phyloP scores from a whole-genome alignment of 2,888 invertebrate species.

The Darwinula stevensoni region DNA sequence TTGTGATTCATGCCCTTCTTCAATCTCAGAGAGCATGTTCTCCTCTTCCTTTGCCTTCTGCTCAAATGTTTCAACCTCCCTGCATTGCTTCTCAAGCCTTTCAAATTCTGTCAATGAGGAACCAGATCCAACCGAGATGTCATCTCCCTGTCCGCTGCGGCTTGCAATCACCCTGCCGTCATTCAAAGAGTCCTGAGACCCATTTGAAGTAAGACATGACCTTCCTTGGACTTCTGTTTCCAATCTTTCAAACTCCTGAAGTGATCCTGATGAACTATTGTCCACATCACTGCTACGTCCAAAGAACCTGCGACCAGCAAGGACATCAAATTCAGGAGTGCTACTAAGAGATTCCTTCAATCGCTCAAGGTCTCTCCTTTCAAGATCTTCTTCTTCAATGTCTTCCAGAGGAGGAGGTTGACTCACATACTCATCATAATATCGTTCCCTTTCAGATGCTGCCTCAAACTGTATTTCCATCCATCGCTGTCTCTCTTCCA shows the following conservation, averaged over 20 bases:
- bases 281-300: constrained; percentile 58
- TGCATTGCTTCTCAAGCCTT: constrained; percentile 57
- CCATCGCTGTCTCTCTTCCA: background rate
- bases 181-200: background rate
- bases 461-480: too few species aligned
- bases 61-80: constrained; percentile 53
- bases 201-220: too few species aligned
- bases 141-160: background rate
- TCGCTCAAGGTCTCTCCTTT: constrained; percentile 25
- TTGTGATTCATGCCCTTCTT: constrained; percentile 18
- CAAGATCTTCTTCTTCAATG: constrained; percentile 14
- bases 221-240: too few species aligned
- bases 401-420: constrained; percentile 1
- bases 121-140: constrained; percentile 26
- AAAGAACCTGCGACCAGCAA: constrained; percentile 52
- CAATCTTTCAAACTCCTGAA: constrained; percentile 76
- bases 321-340: constrained; percentile 64
- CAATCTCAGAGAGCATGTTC: constrained; percentile 27
- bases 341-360: constrained; percentile 63
- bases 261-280: constrained; percentile 63
- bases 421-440: background rate
- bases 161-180: too few species aligned
- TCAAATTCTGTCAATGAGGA: constrained; percentile 67
- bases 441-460: too few species aligned
- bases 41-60: constrained; percentile 57